Evolutionary conservation across 2,113 vertebrate genomes (phyloP).

Genomic region (Stegostoma tigrinum): DNA sequence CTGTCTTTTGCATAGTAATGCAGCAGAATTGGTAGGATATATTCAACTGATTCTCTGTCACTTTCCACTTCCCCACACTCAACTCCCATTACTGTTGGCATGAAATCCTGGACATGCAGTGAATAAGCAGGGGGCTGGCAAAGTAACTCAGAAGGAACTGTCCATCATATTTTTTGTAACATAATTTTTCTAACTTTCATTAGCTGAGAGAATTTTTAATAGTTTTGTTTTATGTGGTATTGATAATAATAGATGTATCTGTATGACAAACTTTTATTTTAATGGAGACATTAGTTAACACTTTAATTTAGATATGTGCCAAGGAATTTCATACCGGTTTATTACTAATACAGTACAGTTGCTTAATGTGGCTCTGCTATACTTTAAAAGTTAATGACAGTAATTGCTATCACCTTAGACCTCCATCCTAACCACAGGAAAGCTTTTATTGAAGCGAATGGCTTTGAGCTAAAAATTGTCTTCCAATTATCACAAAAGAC

Average conservation of each 20-base stretch:
- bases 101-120: not conserved
- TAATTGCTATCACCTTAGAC: not conserved
- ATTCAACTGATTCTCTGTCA: not conserved
- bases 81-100: not conserved
- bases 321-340: not conserved
- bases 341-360: not conserved
- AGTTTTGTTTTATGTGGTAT: not conserved
- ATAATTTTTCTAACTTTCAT: not conserved
- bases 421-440: constrained; percentile 22
- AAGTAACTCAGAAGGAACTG: not conserved
- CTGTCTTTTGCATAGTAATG: not conserved
- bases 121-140: not conserved
- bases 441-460: not conserved
- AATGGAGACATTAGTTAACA: constrained; percentile 11
- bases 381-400: not conserved
- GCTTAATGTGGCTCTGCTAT: not conserved
- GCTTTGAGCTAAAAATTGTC: constrained; percentile 8
- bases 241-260: not conserved
- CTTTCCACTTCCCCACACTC: not conserved
- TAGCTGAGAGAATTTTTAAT: not conserved
- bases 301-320: not conserved
- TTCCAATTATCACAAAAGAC: not conserved
- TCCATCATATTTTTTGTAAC: not conserved
- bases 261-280: not conserved
- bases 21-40: not conserved